Base-by-base conservation (phyloP, 2,888 invertebrate species). In the Anoncus sp. region DNA sequence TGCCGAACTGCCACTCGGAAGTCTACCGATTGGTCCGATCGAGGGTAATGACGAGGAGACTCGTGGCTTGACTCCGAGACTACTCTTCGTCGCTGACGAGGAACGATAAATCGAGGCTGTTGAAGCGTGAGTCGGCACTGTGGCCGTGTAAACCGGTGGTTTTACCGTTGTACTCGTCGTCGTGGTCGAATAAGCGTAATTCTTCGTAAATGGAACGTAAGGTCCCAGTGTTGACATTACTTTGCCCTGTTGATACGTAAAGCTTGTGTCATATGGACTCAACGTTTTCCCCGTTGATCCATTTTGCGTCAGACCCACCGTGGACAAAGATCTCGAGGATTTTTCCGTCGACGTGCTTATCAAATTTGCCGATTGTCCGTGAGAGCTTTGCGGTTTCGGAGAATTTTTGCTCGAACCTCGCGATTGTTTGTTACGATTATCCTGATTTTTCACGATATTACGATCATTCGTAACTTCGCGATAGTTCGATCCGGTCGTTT, bases 191-290 rank as follows among this genome's bases (percentile, higher is more conserved):
- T 87, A 87, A 4, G 84, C 87, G 67, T 90, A 90, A 65, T 88
- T 90, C 51, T 86, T 90, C 0, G 90, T 90, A 35, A 91, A 91
- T 0, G 91, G 90, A n/a, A 90, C 59, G 24, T 90, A 91, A 0
- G 90, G 90, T 2, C 89, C 86, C 3, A 87, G 73, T 0, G 90
- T 90, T 7, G 90, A 88, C 80, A 87, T 83, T 0, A 87, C 83
- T 67, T 88, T 90, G 4, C 87, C 87, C 16, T 89, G 87, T 27
- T 87, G 85, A 74, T 90, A 88, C 0, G 88, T 90, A 14, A 88
- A 85, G 70, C 87, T 89, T 2, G 84, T 87, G 31, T 89, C 89
- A 22, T 89, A 90, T 1, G 89, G 88, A 31, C 83, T 87, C 9
- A 85, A 43, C 0, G 87, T 88, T 31, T 86, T 86, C 6, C 85